Percentiles rank a stretch among this genome's conserved stretches.
These are phyloP conservation scores for Matsumurasca onukii DNA, from an alignment of 1,140 invertebrate genomes.

Conservation along the genomic window DNA sequence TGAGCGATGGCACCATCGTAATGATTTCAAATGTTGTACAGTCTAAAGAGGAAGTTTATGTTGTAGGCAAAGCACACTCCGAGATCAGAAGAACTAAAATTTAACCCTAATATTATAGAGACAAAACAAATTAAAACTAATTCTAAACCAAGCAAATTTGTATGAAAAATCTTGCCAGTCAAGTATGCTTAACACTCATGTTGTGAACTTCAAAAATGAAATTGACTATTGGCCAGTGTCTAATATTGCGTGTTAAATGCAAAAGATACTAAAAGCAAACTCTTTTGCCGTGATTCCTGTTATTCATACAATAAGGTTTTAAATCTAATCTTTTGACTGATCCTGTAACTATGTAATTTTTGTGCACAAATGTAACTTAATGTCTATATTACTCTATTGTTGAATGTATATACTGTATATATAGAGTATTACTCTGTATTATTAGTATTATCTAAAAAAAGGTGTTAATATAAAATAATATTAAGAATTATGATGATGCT, in stretches of 20 bases:
- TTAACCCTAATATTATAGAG: too few relatives aligned
- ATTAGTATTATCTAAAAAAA: too few relatives aligned
- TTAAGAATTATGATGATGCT: too few relatives aligned
- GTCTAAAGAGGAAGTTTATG: background rate
- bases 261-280: constrained; percentile 9
- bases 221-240: background rate
- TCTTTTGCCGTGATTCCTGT: constrained; percentile 13
- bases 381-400: too few relatives aligned
- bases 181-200: background rate
- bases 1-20: background rate
- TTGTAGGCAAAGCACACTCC: constrained; percentile 15
- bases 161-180: background rate
- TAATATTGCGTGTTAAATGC: background rate
- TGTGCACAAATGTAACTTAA: too few relatives aligned
- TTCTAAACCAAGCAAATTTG: background rate
- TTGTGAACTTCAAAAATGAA: background rate
- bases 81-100: too few relatives aligned
- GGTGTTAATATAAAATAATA: too few relatives aligned
- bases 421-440: too few relatives aligned
- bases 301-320: constrained; percentile 16
- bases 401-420: too few relatives aligned
- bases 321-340: too few relatives aligned
- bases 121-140: too few relatives aligned
- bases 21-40: background rate
- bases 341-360: too few relatives aligned